Conservation (phyloP, 1,140 invertebrate species). For the Drosophila paulistorum region DNA sequence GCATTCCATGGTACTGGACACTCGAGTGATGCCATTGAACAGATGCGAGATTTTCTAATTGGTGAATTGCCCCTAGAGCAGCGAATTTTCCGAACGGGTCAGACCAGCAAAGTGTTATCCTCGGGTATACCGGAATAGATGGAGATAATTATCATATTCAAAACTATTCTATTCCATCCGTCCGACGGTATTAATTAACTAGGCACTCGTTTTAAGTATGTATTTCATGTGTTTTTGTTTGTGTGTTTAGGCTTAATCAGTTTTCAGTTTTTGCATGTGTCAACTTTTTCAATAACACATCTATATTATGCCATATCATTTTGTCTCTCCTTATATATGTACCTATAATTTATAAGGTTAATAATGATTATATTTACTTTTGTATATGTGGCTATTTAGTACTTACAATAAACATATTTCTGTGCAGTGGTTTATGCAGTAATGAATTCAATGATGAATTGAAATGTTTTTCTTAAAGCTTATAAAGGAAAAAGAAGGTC, state of each 20-base stretch:
- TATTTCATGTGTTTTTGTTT: conserved; percentile 7
- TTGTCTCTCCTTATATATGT: background rate
- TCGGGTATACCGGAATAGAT: conserved; percentile 70
- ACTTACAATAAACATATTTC: conserved; percentile 4
- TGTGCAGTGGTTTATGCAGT: background rate
- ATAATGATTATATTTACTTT: conserved; percentile 10
- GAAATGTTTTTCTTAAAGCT: too few species aligned
- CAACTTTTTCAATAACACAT: conserved; percentile 17
- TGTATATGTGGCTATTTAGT: background rate
- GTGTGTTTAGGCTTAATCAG: conserved; percentile 50
- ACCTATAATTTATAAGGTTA: background rate
- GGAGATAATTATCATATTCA: conserved; percentile 24
- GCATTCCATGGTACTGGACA: conserved; percentile 93
- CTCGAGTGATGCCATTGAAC: conserved; percentile 85
- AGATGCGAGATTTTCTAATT: conserved; percentile 87
- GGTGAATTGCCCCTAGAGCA: conserved; percentile 89
- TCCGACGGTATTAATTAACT: conserved; percentile 34
- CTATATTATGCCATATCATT: conserved; percentile 12
- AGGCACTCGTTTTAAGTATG: conserved; percentile 1
- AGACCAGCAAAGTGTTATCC: conserved; percentile 71
- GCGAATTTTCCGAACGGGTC: conserved; percentile 86
- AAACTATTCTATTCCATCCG: conserved; percentile 13
- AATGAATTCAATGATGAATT: too few species aligned
- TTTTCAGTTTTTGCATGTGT: conserved; percentile 29
- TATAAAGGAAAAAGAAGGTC: too few species aligned